Conservation (phyloP, 1,140 invertebrate species). For the Cryptotermes secundus region DNA sequence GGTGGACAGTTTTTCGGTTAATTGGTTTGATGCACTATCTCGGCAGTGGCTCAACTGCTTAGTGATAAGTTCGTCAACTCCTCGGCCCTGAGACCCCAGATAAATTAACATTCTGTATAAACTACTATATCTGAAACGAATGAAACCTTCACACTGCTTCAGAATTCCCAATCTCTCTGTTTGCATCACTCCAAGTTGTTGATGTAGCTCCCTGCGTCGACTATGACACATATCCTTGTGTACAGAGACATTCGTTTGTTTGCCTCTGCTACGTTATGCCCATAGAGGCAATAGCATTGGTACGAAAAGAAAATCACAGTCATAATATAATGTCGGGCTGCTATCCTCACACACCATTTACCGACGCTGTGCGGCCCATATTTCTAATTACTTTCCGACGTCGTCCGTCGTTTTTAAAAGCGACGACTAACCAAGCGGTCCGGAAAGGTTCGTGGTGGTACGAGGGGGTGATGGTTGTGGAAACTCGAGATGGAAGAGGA, state of each 20-base stretch:
- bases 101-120: too few relatives aligned
- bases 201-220: background rate
- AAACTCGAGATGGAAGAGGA: background rate
- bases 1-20: too few relatives aligned
- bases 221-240: background rate
- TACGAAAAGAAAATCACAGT: background rate
- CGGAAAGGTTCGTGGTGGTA: conserved; percentile 23
- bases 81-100: too few relatives aligned
- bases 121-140: background rate
- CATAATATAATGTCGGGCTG: background rate
- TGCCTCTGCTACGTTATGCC: background rate
- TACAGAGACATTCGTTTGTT: background rate
- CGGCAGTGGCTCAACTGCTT: too few relatives aligned
- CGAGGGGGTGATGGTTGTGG: background rate
- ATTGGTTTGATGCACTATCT: too few relatives aligned
- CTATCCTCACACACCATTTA: conserved; percentile 33
- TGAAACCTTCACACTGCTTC: background rate
- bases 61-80: too few relatives aligned
- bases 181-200: background rate
- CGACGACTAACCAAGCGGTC: conserved; percentile 31
- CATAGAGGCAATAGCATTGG: background rate
- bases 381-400: conserved; percentile 35
- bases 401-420: conserved; percentile 32
- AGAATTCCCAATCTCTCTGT: background rate
- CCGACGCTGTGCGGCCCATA: conserved; percentile 29